Conservation (phyloP, 2,888 invertebrate genomes). For the Plutella xylostella region DNA sequence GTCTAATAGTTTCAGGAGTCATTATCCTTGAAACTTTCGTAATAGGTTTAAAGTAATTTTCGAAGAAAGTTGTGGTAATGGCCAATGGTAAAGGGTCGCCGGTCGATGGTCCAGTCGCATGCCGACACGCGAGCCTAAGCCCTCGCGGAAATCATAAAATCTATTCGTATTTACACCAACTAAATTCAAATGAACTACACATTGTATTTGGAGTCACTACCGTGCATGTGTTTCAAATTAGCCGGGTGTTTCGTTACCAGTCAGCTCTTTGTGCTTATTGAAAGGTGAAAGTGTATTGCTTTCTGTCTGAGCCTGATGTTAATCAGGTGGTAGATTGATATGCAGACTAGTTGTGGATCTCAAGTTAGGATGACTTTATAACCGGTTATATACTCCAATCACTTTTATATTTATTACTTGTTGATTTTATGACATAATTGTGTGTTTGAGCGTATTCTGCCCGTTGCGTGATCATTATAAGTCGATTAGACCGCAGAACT, state of each 20-base stretch:
- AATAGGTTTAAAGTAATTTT: too few relatives aligned
- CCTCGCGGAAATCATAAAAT: conserved; percentile 24
- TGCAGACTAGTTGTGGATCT: background rate
- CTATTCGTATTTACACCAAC: conserved; percentile 21
- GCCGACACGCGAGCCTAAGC: conserved; percentile 34
- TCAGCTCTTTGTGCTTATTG: too few relatives aligned
- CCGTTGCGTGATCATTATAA: too few relatives aligned
- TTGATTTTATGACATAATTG: too few relatives aligned
- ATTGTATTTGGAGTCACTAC: background rate
- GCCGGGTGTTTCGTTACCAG: background rate
- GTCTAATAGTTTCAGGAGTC: too few relatives aligned
- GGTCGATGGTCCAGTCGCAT: conserved; percentile 30
- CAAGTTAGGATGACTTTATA: background rate
- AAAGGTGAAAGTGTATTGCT: conserved; percentile 4
- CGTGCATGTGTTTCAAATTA: background rate
- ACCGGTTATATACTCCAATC: background rate
- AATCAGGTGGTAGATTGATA: background rate
- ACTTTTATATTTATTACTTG: background rate
- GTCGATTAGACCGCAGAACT: too few relatives aligned
- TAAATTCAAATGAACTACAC: conserved; percentile 12
- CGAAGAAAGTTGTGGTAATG: too few relatives aligned
- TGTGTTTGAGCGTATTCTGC: too few relatives aligned
- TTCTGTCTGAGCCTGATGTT: conserved; percentile 1
- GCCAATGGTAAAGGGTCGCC: too few relatives aligned
- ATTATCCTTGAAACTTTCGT: too few relatives aligned